Conservation (phyloP, 2,113 vertebrate genomes). For the Cariama cristata region DNA sequence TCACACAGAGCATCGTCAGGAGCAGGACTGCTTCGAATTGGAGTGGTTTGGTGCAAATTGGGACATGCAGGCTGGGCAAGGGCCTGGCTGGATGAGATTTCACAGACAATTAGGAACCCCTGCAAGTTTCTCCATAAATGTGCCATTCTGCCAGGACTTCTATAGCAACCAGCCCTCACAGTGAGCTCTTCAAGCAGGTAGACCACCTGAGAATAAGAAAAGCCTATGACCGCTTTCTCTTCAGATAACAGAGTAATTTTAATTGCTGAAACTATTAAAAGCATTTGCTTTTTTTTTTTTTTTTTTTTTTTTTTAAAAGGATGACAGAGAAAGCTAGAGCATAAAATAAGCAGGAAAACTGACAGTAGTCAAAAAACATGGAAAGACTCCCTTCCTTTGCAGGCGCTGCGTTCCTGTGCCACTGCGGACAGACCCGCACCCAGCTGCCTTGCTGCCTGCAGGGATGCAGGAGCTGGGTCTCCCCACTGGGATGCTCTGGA, state of each 20-base stretch:
- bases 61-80: not conserved
- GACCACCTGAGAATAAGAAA: not conserved
- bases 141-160: not conserved
- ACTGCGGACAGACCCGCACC: rapidly evolving
- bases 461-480: not conserved
- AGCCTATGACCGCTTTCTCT: not conserved
- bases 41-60: not conserved
- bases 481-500: not conserved
- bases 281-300: not conserved
- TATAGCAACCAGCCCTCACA: not conserved
- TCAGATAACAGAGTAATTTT: not conserved
- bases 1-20: not conserved
- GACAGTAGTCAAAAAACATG: rapidly evolving
- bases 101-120: not conserved
- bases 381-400: not conserved
- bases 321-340: not conserved
- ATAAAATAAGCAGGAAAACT: not conserved
- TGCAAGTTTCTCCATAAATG: not conserved
- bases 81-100: not conserved
- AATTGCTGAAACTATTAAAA: not conserved
- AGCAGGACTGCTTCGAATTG: not conserved
- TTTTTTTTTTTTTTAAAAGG: not conserved
- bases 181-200: not conserved
- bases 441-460: rapidly evolving
- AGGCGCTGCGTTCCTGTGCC: not conserved